A percentile compares a stretch with the other conserved stretches of the same genome.
phyloP scores from a whole-genome alignment of 2,888 invertebrate genomes.

The Trachelus stipa region DNA sequence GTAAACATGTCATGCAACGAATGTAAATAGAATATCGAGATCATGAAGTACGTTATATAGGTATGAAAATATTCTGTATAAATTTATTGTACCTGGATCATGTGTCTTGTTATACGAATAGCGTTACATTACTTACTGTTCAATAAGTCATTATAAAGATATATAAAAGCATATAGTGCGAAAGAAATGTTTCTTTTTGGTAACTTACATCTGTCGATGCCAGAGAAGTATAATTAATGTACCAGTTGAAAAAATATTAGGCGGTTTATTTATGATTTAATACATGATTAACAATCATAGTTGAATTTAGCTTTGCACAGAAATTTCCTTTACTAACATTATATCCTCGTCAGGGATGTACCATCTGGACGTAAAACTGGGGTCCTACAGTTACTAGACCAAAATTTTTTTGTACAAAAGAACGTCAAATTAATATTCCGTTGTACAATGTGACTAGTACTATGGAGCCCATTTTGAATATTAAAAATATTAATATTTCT shows the following conservation, averaged over 20 bases:
- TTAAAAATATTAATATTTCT: not conserved
- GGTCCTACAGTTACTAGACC: not conserved
- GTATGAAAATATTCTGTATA: not conserved
- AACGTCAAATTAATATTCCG: not conserved
- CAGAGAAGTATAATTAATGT: not conserved
- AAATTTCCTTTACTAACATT: not conserved
- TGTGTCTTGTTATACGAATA: not conserved
- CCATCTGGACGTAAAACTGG: not conserved
- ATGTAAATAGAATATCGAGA: not conserved
- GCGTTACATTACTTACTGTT: too few relatives aligned
- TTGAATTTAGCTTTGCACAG: too few relatives aligned
- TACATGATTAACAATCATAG: too few relatives aligned
- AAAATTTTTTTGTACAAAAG: not conserved
- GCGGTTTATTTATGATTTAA: too few relatives aligned
- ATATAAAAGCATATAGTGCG: not conserved
- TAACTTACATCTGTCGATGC: not conserved
- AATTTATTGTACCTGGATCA: not conserved
- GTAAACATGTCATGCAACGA: not conserved
- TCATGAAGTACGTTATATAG: not conserved
- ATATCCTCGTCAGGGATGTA: not conserved
- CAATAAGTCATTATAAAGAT: not conserved
- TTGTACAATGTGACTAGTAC: not conserved
- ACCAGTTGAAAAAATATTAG: not conserved
- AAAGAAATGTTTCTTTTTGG: not conserved
- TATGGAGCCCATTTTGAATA: not conserved